phyloP scores from a whole-genome alignment of 1,140 invertebrate genomes.

The Drosophila ananassae region DNA sequence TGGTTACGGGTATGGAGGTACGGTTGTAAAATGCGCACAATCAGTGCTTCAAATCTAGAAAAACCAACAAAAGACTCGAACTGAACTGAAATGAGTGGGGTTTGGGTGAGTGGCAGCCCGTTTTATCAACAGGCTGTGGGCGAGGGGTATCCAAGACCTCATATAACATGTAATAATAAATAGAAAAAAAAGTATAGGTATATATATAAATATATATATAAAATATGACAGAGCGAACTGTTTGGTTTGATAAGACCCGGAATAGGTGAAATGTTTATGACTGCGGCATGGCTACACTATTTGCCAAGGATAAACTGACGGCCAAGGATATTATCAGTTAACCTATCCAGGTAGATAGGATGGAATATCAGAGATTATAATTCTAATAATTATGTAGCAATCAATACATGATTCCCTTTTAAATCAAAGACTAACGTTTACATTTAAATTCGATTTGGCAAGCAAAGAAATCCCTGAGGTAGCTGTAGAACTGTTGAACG shows the following conservation, averaged over 20 bases:
- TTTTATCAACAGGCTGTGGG: slow-evolving; percentile 44
- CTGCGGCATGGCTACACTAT: slow-evolving; percentile 22
- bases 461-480: background rate
- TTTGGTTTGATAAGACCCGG: slow-evolving; percentile 10
- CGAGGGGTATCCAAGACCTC: slow-evolving; percentile 24
- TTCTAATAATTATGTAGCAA: background rate
- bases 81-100: slow-evolving; percentile 53
- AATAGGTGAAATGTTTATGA: slow-evolving; percentile 19
- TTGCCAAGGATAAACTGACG: slow-evolving; percentile 43
- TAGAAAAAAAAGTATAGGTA: slow-evolving; percentile 23
- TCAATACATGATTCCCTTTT: background rate
- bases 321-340: slow-evolving; percentile 28
- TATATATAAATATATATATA: slow-evolving; percentile 16
- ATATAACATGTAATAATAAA: slow-evolving; percentile 61
- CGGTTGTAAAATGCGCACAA: slow-evolving; percentile 76
- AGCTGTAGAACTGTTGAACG: slow-evolving; percentile 2
- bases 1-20: slow-evolving; percentile 14
- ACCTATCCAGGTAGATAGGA: background rate
- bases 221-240: slow-evolving; percentile 29
- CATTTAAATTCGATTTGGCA: slow-evolving; percentile 13
- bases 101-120: slow-evolving; percentile 49
- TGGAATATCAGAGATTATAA: background rate
- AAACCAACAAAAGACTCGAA: slow-evolving; percentile 77
- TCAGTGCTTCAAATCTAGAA: slow-evolving; percentile 81
- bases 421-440: slow-evolving; percentile 1